These are phyloP conservation scores for Anarsia innoxiella DNA, from an alignment of 2,888 invertebrate genomes.

Conservation along the genomic window DNA sequence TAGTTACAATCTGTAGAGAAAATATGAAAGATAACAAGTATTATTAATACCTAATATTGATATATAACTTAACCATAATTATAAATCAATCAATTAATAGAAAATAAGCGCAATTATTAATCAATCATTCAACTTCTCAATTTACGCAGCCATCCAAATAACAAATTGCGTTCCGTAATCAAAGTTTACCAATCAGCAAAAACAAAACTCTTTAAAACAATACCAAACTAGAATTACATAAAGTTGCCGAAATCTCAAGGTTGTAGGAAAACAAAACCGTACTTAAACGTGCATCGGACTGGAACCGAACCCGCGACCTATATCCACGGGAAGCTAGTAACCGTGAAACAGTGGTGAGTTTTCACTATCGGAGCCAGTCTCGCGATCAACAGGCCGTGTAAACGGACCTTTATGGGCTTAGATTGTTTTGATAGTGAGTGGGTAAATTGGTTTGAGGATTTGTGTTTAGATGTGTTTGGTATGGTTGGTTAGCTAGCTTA, in stretches of 20 bases:
- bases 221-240: conserved; percentile 19
- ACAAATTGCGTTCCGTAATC: conserved; percentile 2
- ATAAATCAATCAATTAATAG: too few relatives aligned
- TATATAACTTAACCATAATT: too few relatives aligned
- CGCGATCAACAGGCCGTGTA: conserved; percentile 47
- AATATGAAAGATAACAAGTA: too few relatives aligned
- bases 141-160: too few relatives aligned
- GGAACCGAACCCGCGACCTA: conserved; percentile 48
- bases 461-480: too few relatives aligned
- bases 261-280: conserved; percentile 58
- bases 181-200: conserved; percentile 9
- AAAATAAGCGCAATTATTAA: too few relatives aligned
- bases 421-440: conserved; percentile 6
- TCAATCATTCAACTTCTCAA: too few relatives aligned
- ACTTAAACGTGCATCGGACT: conserved; percentile 53
- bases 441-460: neutral
- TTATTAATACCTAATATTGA: too few relatives aligned
- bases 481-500: too few relatives aligned
- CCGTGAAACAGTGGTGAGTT: conserved; percentile 22
- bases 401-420: conserved; percentile 39
- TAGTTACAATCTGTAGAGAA: too few relatives aligned
- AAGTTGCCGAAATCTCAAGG: conserved; percentile 44
- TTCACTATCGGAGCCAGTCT: conserved; percentile 61
- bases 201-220: conserved; percentile 13
- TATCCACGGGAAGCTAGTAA: conserved; percentile 45